These are phyloP conservation scores for Euwallacea fornicatus DNA, from an alignment of 1,140 invertebrate species.

Conservation along the genomic window DNA sequence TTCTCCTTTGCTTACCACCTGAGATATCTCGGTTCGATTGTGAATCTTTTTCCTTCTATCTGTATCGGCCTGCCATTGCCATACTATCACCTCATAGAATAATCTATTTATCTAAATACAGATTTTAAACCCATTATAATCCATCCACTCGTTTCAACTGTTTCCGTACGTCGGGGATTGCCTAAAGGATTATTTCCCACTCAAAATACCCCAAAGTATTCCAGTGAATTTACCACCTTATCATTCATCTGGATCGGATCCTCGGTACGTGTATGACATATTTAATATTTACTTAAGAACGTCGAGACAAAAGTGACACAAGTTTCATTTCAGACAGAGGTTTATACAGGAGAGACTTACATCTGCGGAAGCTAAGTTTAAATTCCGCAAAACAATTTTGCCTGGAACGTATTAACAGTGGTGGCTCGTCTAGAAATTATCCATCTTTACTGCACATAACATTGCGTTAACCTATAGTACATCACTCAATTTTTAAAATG, in stretches of 20 bases:
- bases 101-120: constrained; percentile 7
- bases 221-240: constrained; percentile 38
- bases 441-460: too few relatives aligned
- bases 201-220: constrained; percentile 36
- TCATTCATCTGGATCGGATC: constrained; percentile 37
- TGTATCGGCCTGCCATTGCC: too few relatives aligned
- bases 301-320: constrained; percentile 44
- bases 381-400: constrained; percentile 43
- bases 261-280: constrained; percentile 37
- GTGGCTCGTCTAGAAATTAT: not conserved
- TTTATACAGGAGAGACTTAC: constrained; percentile 42
- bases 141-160: constrained; percentile 18
- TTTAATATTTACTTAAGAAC: constrained; percentile 42
- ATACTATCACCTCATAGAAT: too few relatives aligned
- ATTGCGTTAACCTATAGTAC: too few relatives aligned
- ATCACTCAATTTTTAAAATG: too few relatives aligned
- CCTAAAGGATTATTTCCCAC: constrained; percentile 28
- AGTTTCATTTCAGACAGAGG: constrained; percentile 45
- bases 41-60: too few relatives aligned
- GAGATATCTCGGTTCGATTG: too few relatives aligned
- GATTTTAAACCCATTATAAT: constrained; percentile 15
- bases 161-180: constrained; percentile 31
- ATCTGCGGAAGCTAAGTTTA: constrained; percentile 40
- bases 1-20: too few relatives aligned
- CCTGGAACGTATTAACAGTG: constrained; percentile 21